Percentiles rank a stretch among this genome's conserved stretches.
These are phyloP conservation scores for Carpatolechia fugitivella DNA, from an alignment of 2,888 invertebrate species.

Conservation along the genomic window DNA sequence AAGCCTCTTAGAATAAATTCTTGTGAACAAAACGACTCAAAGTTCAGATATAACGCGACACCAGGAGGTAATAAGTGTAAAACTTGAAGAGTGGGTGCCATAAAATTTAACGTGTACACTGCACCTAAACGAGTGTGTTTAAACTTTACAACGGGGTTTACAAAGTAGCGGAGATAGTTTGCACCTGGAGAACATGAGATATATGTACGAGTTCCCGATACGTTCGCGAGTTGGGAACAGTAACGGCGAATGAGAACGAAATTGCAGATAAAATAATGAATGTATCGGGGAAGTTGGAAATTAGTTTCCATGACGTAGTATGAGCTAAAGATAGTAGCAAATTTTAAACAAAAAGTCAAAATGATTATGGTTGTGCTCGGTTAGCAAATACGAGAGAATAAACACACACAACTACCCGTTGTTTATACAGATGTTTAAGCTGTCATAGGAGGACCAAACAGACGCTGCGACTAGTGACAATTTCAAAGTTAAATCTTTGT, in stretches of 20 bases:
- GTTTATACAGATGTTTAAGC: too few species aligned
- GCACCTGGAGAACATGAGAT: slow-evolving; percentile 49
- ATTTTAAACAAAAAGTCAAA: neutral
- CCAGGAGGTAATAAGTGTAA: slow-evolving; percentile 14
- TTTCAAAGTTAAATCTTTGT: too few species aligned
- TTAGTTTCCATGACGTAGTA: neutral
- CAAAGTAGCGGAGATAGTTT: slow-evolving; percentile 47
- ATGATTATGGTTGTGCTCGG: neutral
- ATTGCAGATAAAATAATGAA: neutral
- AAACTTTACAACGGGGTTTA: slow-evolving; percentile 34
- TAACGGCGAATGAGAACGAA: neutral
- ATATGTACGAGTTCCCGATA: slow-evolving; percentile 63
- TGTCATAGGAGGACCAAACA: too few species aligned
- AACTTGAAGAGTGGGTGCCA: slow-evolving; percentile 21
- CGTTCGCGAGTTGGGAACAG: slow-evolving; percentile 35
- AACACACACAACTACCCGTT: neutral
- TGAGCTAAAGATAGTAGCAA: neutral
- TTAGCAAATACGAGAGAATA: neutral
- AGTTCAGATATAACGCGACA: slow-evolving; percentile 1
- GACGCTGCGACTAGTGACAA: too few species aligned
- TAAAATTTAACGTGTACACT: slow-evolving; percentile 29
- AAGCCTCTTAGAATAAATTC: neutral
- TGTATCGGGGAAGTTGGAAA: neutral
- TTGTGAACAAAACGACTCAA: neutral
- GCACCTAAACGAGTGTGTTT: slow-evolving; percentile 27